Evolutionary conservation across 2,888 invertebrate genomes (phyloP).

Genomic region (Lathronympha strigana): DNA sequence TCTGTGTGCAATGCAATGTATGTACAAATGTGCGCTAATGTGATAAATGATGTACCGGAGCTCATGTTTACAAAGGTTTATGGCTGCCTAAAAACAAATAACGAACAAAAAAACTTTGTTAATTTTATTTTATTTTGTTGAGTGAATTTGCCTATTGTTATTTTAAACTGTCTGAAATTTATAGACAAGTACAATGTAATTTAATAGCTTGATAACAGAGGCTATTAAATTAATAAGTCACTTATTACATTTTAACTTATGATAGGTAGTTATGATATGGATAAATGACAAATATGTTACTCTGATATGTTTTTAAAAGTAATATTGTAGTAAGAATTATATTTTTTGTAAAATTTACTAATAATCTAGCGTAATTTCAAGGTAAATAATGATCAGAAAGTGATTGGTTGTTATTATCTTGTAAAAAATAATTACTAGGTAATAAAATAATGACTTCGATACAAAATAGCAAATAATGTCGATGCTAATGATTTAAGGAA

Average conservation of each 20-base stretch:
- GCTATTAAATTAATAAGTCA: background rate
- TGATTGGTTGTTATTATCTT: background rate
- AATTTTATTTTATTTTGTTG: too few species aligned
- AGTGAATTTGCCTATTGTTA: background rate
- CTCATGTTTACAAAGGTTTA: slow-evolving; percentile 6
- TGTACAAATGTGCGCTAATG: slow-evolving; percentile 23
- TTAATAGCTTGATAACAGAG: background rate
- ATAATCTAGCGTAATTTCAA: background rate
- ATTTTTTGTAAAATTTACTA: background rate
- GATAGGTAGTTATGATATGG: background rate
- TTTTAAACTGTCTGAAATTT: background rate
- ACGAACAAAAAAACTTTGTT: too few species aligned
- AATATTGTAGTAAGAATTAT: background rate
- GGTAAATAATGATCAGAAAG: background rate
- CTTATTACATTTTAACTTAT: background rate
- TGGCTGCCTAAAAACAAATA: background rate
- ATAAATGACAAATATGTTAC: background rate
- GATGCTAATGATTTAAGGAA: background rate
- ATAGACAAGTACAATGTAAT: background rate
- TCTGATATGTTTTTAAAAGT: background rate
- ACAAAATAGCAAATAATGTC: background rate
- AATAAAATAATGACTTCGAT: background rate
- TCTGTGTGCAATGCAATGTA: slow-evolving; percentile 16
- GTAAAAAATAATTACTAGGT: background rate
- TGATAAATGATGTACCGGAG: slow-evolving; percentile 29